A percentile compares a stretch with the other conserved stretches of the same genome.
Conservation (phyloP, 2,113 vertebrate genomes). For the Tympanuchus pallidicinctus region DNA sequence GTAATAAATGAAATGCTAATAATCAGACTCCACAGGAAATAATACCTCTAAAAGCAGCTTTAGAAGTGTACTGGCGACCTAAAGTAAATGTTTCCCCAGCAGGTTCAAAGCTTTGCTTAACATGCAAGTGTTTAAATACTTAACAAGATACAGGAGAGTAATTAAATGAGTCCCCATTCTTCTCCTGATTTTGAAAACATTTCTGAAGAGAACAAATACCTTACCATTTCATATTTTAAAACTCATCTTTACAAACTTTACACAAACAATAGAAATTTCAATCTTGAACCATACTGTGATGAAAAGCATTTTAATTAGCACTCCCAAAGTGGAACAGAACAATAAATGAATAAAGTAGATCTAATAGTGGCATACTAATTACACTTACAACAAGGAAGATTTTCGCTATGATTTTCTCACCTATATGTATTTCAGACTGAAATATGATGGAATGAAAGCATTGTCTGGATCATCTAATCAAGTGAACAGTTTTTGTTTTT, state of each 20-base stretch:
- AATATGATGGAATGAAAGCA: background rate
- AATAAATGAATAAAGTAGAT: background rate
- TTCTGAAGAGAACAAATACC: background rate
- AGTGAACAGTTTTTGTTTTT: background rate
- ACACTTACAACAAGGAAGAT: background rate
- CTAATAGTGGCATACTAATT: background rate
- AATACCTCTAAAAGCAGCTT: background rate
- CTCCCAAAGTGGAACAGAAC: background rate
- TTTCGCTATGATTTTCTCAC: background rate
- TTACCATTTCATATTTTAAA: background rate
- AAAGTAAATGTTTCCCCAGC: background rate
- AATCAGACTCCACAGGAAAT: background rate
- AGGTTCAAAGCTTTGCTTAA: background rate
- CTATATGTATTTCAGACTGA: background rate
- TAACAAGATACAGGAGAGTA: background rate
- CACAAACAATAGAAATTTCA: background rate
- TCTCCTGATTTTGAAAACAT: background rate
- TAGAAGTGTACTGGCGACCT: background rate
- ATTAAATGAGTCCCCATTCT: background rate
- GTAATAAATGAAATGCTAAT: background rate
- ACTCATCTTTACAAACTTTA: background rate
- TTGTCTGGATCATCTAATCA: background rate
- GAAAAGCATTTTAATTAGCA: conserved; percentile 2
- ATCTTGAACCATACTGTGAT: background rate
- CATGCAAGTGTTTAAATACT: background rate